Conservation (phyloP, 2,888 invertebrate genomes). For the Elmis aenea region DNA sequence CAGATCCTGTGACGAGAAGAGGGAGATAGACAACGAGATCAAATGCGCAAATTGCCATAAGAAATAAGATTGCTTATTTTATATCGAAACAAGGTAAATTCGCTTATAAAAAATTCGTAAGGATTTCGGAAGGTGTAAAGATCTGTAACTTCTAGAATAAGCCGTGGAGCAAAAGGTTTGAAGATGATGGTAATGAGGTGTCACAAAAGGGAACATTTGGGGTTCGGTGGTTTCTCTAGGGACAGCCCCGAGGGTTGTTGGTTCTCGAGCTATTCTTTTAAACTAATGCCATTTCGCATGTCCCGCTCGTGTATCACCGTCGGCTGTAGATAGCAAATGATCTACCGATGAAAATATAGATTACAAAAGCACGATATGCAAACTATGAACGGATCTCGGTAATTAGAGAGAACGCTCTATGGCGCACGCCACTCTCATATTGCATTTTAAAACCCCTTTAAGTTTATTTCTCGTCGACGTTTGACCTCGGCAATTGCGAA, state of each 20-base stretch:
- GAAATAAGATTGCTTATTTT: conserved; percentile 15
- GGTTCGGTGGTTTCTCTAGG: conserved; percentile 16
- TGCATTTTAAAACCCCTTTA: too few relatives aligned
- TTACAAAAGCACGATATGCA: too few relatives aligned
- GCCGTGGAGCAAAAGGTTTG: conserved; percentile 12
- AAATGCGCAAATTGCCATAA: conserved; percentile 11
- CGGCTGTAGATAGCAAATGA: too few relatives aligned
- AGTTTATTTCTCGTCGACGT: too few relatives aligned
- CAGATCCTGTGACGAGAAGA: conserved; percentile 3
- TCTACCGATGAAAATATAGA: too few relatives aligned
- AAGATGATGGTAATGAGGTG: conserved; percentile 20
- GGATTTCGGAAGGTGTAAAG: too few relatives aligned
- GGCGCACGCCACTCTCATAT: too few relatives aligned
- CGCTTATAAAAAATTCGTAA: conserved; percentile 9
- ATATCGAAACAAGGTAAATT: conserved; percentile 13
- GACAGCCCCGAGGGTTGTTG: conserved; percentile 14
- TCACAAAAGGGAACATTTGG: conserved; percentile 15
- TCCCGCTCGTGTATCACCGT: too few relatives aligned
- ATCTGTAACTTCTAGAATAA: conserved; percentile 10
- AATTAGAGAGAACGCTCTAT: too few relatives aligned
- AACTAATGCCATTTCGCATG: conserved; percentile 10
- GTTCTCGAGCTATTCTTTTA: conserved; percentile 19
- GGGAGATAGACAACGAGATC: conserved; percentile 9
- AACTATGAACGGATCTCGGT: too few relatives aligned
- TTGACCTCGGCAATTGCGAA: conserved; percentile 2